These are phyloP conservation scores for Dipodomys merriami DNA, from an alignment of 2,113 vertebrate genomes.

Conservation along the genomic window DNA sequence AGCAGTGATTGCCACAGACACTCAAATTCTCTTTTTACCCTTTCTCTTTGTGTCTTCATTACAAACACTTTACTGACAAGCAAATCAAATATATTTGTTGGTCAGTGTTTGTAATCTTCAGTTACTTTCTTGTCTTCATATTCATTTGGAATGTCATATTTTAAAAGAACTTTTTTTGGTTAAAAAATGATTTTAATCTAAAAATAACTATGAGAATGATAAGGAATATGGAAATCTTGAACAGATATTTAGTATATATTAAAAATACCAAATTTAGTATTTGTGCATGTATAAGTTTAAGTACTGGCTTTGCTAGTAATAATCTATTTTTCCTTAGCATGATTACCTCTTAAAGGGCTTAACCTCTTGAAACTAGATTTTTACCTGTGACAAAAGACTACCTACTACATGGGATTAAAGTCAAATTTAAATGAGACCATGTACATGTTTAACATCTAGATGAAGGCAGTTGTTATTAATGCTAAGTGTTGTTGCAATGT, in stretches of 20 bases:
- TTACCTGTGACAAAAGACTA: not conserved
- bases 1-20: not conserved
- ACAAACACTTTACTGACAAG: not conserved
- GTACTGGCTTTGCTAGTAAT: not conserved
- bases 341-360: not conserved
- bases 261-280: not conserved
- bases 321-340: constrained; percentile 21
- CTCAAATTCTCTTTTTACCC: not conserved
- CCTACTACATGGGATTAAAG: not conserved
- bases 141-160: not conserved
- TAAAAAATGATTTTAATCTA: not conserved
- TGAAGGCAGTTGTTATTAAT: not conserved
- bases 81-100: not conserved
- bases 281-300: not conserved
- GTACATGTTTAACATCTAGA: not conserved
- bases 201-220: not conserved
- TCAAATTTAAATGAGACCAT: not conserved
- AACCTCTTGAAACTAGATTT: not conserved
- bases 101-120: not conserved
- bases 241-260: not conserved
- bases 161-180: constrained; percentile 24
- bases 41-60: not conserved
- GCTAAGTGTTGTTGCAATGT: not conserved
- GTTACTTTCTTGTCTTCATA: not conserved
- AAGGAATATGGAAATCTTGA: not conserved